Evolutionary conservation across 2,113 vertebrate genomes (phyloP).

Genomic region (Tachuris rubrigastra): DNA sequence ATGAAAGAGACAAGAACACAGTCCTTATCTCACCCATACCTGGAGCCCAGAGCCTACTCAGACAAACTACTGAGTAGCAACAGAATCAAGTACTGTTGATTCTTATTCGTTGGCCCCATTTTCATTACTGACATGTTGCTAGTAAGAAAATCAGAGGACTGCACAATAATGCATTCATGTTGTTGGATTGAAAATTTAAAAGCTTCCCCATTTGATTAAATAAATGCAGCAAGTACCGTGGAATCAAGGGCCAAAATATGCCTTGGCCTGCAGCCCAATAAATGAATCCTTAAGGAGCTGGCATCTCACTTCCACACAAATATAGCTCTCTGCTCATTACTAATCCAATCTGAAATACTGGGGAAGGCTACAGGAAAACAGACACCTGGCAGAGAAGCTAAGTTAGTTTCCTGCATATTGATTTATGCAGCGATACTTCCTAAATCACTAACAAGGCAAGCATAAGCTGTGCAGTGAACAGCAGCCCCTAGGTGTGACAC

Average conservation of each 20-base stretch:
- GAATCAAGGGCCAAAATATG: background rate
- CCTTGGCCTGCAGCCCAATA: conserved; percentile 20
- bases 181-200: background rate
- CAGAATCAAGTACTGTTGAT: background rate
- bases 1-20: background rate
- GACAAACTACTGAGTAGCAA: background rate
- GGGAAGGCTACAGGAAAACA: conserved; percentile 36
- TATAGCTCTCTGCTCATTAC: conserved; percentile 24
- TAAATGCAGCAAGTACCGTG: background rate
- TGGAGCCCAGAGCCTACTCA: background rate
- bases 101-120: background rate
- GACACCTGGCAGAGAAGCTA: background rate
- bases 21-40: background rate
- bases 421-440: conserved; percentile 45
- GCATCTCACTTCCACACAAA: conserved; percentile 14
- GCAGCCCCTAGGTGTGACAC: background rate
- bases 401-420: conserved; percentile 2
- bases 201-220: background rate
- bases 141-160: background rate
- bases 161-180: background rate
- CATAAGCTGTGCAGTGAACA: background rate
- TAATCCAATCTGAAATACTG: background rate
- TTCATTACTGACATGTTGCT: background rate
- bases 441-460: background rate
- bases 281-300: conserved; percentile 13